These are phyloP conservation scores for Amphilophus citrinellus DNA, from an alignment of 2,113 vertebrate species.

Conservation along the genomic window DNA sequence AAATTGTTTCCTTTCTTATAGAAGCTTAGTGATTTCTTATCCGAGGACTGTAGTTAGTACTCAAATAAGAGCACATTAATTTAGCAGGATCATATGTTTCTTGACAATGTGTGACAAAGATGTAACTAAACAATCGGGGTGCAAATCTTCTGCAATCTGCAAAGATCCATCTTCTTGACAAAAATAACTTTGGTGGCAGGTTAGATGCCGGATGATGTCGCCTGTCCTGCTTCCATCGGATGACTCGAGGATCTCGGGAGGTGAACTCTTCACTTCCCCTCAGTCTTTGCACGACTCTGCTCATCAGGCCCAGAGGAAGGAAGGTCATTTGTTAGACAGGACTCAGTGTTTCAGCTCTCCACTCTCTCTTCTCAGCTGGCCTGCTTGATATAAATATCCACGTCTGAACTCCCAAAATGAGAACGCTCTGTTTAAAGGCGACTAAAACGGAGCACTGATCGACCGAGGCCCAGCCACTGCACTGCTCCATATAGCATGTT, in stretches of 20 bases:
- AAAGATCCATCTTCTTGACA: slow-evolving; percentile 45
- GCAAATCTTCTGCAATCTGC: not conserved
- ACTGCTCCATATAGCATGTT: slow-evolving; percentile 79
- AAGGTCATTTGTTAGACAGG: slow-evolving; percentile 64
- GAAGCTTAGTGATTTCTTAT: not conserved
- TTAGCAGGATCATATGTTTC: not conserved
- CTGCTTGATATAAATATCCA: slow-evolving; percentile 82
- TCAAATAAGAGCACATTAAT: not conserved
- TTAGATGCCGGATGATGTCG: not conserved
- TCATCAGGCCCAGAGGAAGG: slow-evolving; percentile 39
- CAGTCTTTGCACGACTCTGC: not conserved
- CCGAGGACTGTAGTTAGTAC: not conserved
- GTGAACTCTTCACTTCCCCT: slow-evolving; percentile 48
- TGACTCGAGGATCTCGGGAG: slow-evolving; percentile 25
- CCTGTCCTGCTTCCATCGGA: slow-evolving; percentile 11
- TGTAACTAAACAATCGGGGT: not conserved
- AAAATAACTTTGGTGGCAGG: slow-evolving; percentile 24
- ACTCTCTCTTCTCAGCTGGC: slow-evolving; percentile 72
- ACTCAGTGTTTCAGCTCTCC: slow-evolving; percentile 55
- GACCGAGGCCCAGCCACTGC: slow-evolving; percentile 62
- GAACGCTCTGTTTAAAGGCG: slow-evolving; percentile 73
- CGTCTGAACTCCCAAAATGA: slow-evolving; percentile 75
- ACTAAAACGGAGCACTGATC: slow-evolving; percentile 70
- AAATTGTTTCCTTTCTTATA: not conserved
- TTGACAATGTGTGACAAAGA: not conserved